phyloP scores from a whole-genome alignment of 2,113 vertebrate genomes.

The Garra rufa region DNA sequence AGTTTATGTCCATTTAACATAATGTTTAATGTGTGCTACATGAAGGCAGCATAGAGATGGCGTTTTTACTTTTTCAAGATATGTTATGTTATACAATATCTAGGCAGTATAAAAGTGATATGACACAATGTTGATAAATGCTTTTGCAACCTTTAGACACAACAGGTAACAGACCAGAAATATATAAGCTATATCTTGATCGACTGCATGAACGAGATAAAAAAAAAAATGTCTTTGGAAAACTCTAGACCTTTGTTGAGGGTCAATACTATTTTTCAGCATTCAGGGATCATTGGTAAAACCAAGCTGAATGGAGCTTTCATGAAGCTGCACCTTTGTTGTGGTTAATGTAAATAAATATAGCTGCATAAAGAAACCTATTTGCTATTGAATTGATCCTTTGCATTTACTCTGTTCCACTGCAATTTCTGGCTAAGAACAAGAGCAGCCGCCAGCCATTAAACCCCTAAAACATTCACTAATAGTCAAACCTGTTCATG shows the following conservation, averaged over 20 bases:
- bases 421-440: neutral
- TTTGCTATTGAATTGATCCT: no score
- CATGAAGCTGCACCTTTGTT: neutral
- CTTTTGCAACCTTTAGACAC: constrained; percentile 40
- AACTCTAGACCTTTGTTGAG: neutral
- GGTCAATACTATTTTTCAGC: neutral
- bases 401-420: neutral
- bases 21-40: constrained; percentile 53
- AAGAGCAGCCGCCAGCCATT: neutral
- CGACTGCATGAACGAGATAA: neutral
- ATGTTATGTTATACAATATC: constrained; percentile 20
- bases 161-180: constrained; percentile 44
- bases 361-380: constrained; percentile 28
- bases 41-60: constrained; percentile 55
- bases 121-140: neutral
- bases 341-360: neutral
- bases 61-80: constrained; percentile 36
- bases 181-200: constrained; percentile 18
- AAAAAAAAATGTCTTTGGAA: constrained; percentile 41
- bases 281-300: neutral
- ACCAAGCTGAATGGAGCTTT: neutral
- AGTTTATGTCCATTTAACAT: constrained; percentile 22
- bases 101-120: constrained; percentile 48
- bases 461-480: neutral
- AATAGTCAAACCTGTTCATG: neutral